Base-by-base conservation (phyloP, 2,888 invertebrate genomes). In the Alsophila aescularia region DNA sequence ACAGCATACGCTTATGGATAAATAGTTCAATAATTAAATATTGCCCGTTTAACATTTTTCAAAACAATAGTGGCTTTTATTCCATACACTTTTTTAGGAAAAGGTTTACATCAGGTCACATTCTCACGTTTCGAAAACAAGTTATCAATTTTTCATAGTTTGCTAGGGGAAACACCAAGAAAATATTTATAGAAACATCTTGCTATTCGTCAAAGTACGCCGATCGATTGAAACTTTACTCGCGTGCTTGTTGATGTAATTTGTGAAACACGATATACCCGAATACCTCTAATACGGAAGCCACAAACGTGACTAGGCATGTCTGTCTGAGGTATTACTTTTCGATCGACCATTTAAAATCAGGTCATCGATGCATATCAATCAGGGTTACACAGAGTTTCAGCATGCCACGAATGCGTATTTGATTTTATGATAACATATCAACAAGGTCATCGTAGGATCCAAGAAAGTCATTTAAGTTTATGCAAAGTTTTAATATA, bases 171-270 rank as follows among this genome's bases (percentile, higher is more conserved):
- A n/a, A n/a, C n/a, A n/a, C 1, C 7, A 24, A 24, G 24, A 2
- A 24, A 24, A 24, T 24, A 24, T 5, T 24, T 24, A 8, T 24
- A 5, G 7, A 24, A 24, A 7, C 24, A 24, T 24, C 24, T 5
- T 24, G 2, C 7, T 47, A 45, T 50, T 55, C 43, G 40, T 50
- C 43, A 41, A 55, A 31, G 50, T 43, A 44, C 36, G 13, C 52
- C 36, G 16, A 13, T 43, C 42, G 43, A 49, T 51, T 51, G 47
- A 56, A 54, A 62, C 31, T 45, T 41, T 15, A 56, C 40, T 77
- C 59, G 73, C 73, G 73, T 77, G 75, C 58, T 64, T 61, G 66
- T 65, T 65, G 60, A 62, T 60, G 63, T 62, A 65, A 68, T 69
- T 69, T 70, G 59, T 64, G 47, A 59, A 71, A 54, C 70, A 69